Evolutionary conservation across 2,113 vertebrate genomes (phyloP).

Genomic region (Dicentrarchus labrax): DNA sequence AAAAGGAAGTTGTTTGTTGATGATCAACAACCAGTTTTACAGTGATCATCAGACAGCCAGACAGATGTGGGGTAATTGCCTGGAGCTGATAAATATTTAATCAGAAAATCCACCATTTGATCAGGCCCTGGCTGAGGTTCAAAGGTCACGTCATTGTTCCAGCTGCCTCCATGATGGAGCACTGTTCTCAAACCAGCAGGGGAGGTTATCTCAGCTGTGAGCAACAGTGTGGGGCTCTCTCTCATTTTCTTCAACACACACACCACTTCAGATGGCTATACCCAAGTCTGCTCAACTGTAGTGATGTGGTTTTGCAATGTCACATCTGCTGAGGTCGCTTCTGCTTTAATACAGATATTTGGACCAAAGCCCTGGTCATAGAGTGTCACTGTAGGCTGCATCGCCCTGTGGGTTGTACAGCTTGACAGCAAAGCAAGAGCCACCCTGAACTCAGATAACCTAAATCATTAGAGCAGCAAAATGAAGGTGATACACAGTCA

Average conservation of each 20-base stretch:
- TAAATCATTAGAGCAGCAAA: slow-evolving; percentile 29
- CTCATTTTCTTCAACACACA: slow-evolving; percentile 44
- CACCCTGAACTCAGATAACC: slow-evolving; percentile 71
- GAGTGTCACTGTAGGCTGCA: slow-evolving; percentile 68
- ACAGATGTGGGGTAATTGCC: slow-evolving; percentile 61
- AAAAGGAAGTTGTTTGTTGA: slow-evolving; percentile 9
- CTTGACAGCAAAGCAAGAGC: slow-evolving; percentile 51
- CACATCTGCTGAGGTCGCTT: slow-evolving; percentile 75
- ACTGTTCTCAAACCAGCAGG: slow-evolving; percentile 73
- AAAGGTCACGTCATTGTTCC: slow-evolving; percentile 75
- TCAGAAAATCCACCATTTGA: slow-evolving; percentile 68
- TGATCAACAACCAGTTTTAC: slow-evolving; percentile 8
- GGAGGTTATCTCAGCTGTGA: slow-evolving; percentile 82
- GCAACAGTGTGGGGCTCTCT: slow-evolving; percentile 45
- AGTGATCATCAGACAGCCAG: slow-evolving; percentile 32
- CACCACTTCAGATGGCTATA: slow-evolving; percentile 35
- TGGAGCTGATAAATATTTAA: slow-evolving; percentile 78
- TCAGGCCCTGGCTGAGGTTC: slow-evolving; percentile 73
- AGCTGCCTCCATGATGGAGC: slow-evolving; percentile 77
- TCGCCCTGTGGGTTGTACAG: slow-evolving; percentile 56
- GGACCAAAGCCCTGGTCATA: slow-evolving; percentile 33
- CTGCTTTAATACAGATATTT: slow-evolving; percentile 73
- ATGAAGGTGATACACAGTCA: slow-evolving; percentile 8
- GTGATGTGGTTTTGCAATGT: slow-evolving; percentile 71
- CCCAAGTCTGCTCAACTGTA: slow-evolving; percentile 35